Evolutionary conservation across 53 echinoderm and acorn worm species (phyloP), one percentile per base, ranked within the genome.

Genomic region (Glandiceps talaboti): DNA sequence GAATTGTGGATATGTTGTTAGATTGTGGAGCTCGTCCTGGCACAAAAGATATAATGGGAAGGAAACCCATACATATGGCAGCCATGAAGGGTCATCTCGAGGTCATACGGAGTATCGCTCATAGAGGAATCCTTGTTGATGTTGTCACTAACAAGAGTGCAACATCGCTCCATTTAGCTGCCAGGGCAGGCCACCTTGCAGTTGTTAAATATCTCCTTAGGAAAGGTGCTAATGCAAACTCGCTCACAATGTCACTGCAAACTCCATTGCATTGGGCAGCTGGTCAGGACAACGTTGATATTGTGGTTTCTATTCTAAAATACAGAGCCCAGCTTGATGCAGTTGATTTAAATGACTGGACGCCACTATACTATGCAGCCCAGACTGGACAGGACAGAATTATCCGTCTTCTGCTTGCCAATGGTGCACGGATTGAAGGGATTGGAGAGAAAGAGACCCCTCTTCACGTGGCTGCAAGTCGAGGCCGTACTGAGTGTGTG

Each of bases 401-500:
- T 45, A 45, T 45, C 20, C 64, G 64, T 45, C 64, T 45, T 6
- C 20, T 45, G 20, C 6, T 45, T 20, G 64, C 64, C 64, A 45
- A 45, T 20, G 64, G 64, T 20, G 64, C 64, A 12, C 64, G 20
- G 20, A 20, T 45, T 45, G 64, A 45, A 45, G 64, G 64, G 0
- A 32, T 32, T 12, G 25, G 1, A 32, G 32, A 25, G 6, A 27
- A 32, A 25, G 32, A 31, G 26, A 32, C 85, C 32, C 73, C 94
- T 73, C 82, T 94, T n/a, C 88, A 90, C 31, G 84, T 94, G 1
- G 86, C 92, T 0, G 92, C 88, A n/a, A 76, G 81, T 30, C 85
- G 84, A 30, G 84, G 83, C 29, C 80, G 90, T 82, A 84, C 79
- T 26, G 80, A 79, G 25, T 94, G 94, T 74, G 84, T 87, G 29